A percentile compares a stretch with the other conserved stretches of the same genome.
These are phyloP conservation scores for Sminthurinus aureus DNA, from an alignment of 2,888 invertebrate species.

Conservation along the genomic window DNA sequence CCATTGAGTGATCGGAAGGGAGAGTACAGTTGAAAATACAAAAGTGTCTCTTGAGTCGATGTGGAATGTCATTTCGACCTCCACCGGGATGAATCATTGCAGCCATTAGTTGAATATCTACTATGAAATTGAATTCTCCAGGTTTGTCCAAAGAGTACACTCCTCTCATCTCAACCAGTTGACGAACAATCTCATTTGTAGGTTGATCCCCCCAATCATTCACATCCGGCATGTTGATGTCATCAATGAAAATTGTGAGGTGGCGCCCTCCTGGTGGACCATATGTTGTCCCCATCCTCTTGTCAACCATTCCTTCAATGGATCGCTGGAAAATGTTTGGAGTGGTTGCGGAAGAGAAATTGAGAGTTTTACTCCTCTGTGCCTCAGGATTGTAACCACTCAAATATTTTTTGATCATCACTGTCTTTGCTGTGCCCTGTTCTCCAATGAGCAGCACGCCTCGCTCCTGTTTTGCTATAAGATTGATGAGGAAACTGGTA, in stretches of 20 bases:
- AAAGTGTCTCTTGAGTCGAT: slow-evolving; percentile 84
- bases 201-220: slow-evolving; percentile 93
- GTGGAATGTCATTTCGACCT: slow-evolving; percentile 88
- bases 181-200: slow-evolving; percentile 89
- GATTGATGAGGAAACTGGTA: slow-evolving; percentile 81
- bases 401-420: slow-evolving; percentile 87
- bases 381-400: slow-evolving; percentile 77
- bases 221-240: slow-evolving; percentile 90
- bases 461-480: slow-evolving; percentile 81
- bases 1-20: slow-evolving; percentile 85
- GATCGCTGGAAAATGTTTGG: slow-evolving; percentile 89
- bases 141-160: slow-evolving; percentile 88
- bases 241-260: slow-evolving; percentile 90
- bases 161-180: slow-evolving; percentile 84
- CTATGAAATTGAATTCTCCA: slow-evolving; percentile 81
- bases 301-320: slow-evolving; percentile 88
- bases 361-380: slow-evolving; percentile 81
- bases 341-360: slow-evolving; percentile 90
- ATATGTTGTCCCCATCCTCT: slow-evolving; percentile 84
- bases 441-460: slow-evolving; percentile 87
- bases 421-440: slow-evolving; percentile 91
- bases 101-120: slow-evolving; percentile 82
- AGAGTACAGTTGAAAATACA: slow-evolving; percentile 88
- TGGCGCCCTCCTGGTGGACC: slow-evolving; percentile 84
- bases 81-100: slow-evolving; percentile 95